Evolutionary conservation across 2,888 invertebrate species (phyloP), one percentile per base, ranked within the genome.

Genomic region (Acholoe squamosa): DNA sequence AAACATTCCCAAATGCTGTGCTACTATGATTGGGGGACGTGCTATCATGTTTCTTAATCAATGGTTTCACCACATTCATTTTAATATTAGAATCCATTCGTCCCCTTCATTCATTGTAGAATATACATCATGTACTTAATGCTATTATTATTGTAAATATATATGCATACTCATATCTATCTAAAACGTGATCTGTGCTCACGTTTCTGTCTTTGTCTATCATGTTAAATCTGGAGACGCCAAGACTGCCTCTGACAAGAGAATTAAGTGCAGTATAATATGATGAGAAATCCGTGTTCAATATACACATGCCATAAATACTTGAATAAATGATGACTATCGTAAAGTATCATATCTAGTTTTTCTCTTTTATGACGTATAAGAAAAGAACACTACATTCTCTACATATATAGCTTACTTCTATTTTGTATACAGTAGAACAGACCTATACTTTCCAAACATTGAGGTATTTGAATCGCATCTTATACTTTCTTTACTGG

Each of bases 111-210:
- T 43, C 80, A 80, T 80, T 80, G 80, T 80, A 80, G 80, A 80
- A n/a, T 80, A 80, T 7, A 43, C 80, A 80, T 80, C 80, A n/a
- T 34, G 80, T 80, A 80, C 80, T 34, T 80, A 80, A 80, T 43
- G 19, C 43, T 76, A 76, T 76, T 76, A 80, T 80, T 80, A 80
- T 80, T 80, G 80, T 80, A 80, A 80, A 80, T 80, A 80, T n/a
- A n/a, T 61, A 14, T 14, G 19, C 19, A 61, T 54, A 54, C 12
- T 10, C 61, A 3, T 19, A 61, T 61, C 19, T 61, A 61, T 61
- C 61, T 61, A 61, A 61, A 61, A 61, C 43, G n/a, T n/a, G 61
- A 61, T n/a, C n/a, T 61, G n/a, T 61, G 61, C 19, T n/a, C n/a
- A n/a, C 5, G 19, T 61, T 61, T 61, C 61, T n/a, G 19, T 61